These are phyloP conservation scores for Macrophya alboannulata DNA, from an alignment of 2,888 invertebrate species.

Conservation along the genomic window DNA sequence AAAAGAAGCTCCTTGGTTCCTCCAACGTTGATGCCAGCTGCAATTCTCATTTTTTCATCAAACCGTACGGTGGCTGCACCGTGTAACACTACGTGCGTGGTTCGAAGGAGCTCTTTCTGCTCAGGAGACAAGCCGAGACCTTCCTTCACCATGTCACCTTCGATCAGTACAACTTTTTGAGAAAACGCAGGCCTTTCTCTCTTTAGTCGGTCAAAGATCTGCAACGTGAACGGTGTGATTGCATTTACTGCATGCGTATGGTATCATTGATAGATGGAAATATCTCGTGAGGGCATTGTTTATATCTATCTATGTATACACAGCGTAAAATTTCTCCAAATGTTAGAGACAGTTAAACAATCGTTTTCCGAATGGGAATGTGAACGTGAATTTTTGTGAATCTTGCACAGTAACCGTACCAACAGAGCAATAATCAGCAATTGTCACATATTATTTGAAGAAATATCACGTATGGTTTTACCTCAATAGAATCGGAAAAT, in stretches of 20 bases:
- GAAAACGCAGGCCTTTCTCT: slow-evolving; percentile 80
- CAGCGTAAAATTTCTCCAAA: slow-evolving; percentile 82
- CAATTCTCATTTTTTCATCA: slow-evolving; percentile 85
- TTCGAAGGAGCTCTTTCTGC: slow-evolving; percentile 80
- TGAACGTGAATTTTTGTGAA: not conserved
- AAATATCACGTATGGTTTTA: not conserved
- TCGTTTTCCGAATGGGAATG: not conserved
- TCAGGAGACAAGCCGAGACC: slow-evolving; percentile 81
- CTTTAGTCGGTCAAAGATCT: slow-evolving; percentile 82
- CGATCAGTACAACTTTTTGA: slow-evolving; percentile 82
- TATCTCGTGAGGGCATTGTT: not conserved
- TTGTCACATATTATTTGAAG: not conserved
- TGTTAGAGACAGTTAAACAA: not conserved
- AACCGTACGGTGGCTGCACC: slow-evolving; percentile 90
- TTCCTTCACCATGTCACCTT: slow-evolving; percentile 81
- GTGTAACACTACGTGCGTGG: slow-evolving; percentile 87
- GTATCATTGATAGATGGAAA: not conserved
- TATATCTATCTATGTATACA: slow-evolving; percentile 79
- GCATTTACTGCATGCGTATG: not conserved
- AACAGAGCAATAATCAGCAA: not conserved
- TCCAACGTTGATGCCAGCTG: slow-evolving; percentile 87
- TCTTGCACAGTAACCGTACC: not conserved
- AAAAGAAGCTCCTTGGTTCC: slow-evolving; percentile 85
- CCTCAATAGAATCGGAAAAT: not conserved
- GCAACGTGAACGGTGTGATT: slow-evolving; percentile 62